Evolutionary conservation across 2,888 invertebrate genomes (phyloP).

Genomic region (Agrochola lychnidis): DNA sequence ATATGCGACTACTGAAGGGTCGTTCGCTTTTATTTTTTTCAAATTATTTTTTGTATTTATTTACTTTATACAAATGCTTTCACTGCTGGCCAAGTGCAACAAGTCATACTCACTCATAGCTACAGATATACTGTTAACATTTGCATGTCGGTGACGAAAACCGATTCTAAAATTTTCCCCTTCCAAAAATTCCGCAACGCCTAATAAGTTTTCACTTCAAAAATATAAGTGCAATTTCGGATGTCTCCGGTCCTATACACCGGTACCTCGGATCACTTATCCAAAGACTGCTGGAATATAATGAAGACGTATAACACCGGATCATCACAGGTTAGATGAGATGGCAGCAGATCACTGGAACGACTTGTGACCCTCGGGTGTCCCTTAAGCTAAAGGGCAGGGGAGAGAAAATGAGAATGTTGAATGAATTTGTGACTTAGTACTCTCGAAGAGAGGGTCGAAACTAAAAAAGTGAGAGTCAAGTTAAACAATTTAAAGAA

Average conservation of each 20-base stretch:
- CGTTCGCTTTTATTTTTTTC: no score
- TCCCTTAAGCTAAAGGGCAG: background rate
- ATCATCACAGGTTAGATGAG: slow-evolving; percentile 1
- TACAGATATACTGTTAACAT: background rate
- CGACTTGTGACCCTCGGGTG: background rate
- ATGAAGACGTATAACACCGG: background rate
- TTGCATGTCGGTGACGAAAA: background rate
- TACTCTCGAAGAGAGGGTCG: no score
- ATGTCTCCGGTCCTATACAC: background rate
- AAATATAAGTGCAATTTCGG: background rate
- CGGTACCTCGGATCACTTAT: background rate
- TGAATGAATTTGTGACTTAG: background rate
- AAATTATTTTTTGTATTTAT: no score
- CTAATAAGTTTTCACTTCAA: background rate
- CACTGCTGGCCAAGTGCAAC: background rate
- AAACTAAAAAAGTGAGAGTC: background rate
- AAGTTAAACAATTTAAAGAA: background rate
- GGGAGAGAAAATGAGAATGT: background rate
- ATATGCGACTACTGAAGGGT: no score
- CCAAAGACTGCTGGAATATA: background rate
- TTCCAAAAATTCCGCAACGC: background rate
- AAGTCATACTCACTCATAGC: background rate
- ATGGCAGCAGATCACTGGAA: background rate
- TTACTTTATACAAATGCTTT: background rate
- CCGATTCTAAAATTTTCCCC: background rate